These are phyloP conservation scores for Nephila pilipes DNA, from an alignment of 1,140 invertebrate genomes.

Conservation along the genomic window DNA sequence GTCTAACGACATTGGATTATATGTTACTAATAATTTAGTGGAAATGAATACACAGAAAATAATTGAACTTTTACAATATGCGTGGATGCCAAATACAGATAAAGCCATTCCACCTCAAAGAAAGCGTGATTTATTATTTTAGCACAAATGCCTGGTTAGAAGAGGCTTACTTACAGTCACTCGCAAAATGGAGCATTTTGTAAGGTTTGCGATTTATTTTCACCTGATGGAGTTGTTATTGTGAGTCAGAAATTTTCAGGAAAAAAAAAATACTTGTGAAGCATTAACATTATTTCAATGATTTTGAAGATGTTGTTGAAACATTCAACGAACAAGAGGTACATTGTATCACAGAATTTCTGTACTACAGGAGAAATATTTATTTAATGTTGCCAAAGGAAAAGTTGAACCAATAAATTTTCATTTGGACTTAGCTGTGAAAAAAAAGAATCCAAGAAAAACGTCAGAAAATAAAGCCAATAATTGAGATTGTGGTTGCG, in stretches of 20 bases:
- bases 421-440: not conserved
- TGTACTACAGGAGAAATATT: not conserved
- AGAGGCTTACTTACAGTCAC: not conserved
- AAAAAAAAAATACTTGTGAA: not conserved
- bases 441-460: not conserved
- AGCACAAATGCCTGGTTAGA: not conserved
- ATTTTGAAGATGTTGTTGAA: not conserved
- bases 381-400: not conserved
- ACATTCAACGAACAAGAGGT: not conserved
- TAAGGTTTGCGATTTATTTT: not conserved
- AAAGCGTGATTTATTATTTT: too few species aligned
- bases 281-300: not conserved
- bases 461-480: not conserved
- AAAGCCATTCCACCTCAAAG: too few species aligned
- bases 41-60: too few species aligned
- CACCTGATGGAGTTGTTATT: not conserved
- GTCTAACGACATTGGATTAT: too few species aligned
- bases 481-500: not conserved
- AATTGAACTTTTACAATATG: too few species aligned
- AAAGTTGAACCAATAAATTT: not conserved
- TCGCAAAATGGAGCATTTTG: not conserved
- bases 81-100: too few species aligned
- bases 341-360: not conserved
- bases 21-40: too few species aligned
- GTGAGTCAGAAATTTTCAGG: not conserved